phyloP scores from a whole-genome alignment of 2,113 vertebrate species.

The Prionailurus bengalensis region DNA sequence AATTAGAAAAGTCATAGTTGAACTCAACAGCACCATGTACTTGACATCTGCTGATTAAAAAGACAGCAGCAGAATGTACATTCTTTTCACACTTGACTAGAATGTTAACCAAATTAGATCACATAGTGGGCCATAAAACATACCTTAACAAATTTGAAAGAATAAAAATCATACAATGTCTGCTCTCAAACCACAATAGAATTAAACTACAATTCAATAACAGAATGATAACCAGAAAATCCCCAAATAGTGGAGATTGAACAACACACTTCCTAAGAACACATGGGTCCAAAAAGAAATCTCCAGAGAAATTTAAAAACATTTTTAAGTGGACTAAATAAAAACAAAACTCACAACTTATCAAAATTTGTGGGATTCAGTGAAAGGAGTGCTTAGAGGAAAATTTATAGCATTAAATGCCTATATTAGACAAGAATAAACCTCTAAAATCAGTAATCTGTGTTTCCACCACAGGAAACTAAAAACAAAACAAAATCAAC shows the following conservation, averaged over 20 bases:
- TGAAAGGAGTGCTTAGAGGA: background rate
- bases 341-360: background rate
- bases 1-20: background rate
- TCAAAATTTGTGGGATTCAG: background rate
- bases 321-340: background rate
- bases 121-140: background rate
- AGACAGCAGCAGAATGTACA: background rate
- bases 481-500: background rate
- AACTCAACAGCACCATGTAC: background rate
- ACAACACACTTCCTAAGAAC: background rate
- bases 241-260: background rate
- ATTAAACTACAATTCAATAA: background rate
- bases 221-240: background rate
- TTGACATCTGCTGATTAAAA: background rate
- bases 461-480: background rate
- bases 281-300: background rate
- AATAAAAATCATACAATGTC: background rate
- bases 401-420: background rate
- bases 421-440: background rate
- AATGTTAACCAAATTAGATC: background rate
- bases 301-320: background rate
- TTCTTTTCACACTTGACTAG: background rate
- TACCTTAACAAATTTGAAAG: background rate
- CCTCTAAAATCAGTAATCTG: background rate
- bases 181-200: background rate